These are phyloP conservation scores for Darevskia mixta DNA, from an alignment of 2,797 vertebrate species.

Conservation along the genomic window DNA sequence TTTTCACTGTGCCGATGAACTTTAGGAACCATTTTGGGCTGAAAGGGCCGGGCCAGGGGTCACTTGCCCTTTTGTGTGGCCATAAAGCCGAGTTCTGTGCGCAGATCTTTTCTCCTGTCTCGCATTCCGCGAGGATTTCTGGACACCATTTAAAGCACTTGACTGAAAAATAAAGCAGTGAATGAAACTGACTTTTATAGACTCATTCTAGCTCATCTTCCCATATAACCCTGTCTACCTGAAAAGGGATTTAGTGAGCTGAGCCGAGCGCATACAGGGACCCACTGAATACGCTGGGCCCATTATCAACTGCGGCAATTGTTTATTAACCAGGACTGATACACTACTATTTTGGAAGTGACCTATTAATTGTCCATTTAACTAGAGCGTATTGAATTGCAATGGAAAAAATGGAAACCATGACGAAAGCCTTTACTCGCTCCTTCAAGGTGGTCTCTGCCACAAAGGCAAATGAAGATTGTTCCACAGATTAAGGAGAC, in stretches of 20 bases:
- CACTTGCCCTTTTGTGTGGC: constrained; percentile 89
- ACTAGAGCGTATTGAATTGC: constrained; percentile 90
- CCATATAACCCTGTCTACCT: constrained; percentile 85
- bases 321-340: constrained; percentile 84
- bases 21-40: constrained; percentile 83
- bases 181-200: constrained; percentile 99
- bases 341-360: constrained; percentile 83
- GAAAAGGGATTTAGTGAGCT: constrained; percentile 83
- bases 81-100: constrained; percentile 86
- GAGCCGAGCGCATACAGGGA: constrained; percentile 80
- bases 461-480: constrained; percentile 82
- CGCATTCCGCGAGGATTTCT: constrained; percentile 87
- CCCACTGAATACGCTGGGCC: constrained; percentile 80
- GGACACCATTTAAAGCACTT: constrained; percentile 89
- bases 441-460: constrained; percentile 92
- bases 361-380: constrained; percentile 98
- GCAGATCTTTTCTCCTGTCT: constrained; percentile 90
- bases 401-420: constrained; percentile 90
- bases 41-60: constrained; percentile 83
- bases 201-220: constrained; percentile 94
- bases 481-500: constrained; percentile 91
- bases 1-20: constrained; percentile 96
- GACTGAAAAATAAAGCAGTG: constrained; percentile 94
- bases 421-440: constrained; percentile 93
- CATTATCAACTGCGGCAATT: constrained; percentile 81